Evolutionary conservation across 2,113 vertebrate genomes (phyloP).

Genomic region (Vireo altiloquus): DNA sequence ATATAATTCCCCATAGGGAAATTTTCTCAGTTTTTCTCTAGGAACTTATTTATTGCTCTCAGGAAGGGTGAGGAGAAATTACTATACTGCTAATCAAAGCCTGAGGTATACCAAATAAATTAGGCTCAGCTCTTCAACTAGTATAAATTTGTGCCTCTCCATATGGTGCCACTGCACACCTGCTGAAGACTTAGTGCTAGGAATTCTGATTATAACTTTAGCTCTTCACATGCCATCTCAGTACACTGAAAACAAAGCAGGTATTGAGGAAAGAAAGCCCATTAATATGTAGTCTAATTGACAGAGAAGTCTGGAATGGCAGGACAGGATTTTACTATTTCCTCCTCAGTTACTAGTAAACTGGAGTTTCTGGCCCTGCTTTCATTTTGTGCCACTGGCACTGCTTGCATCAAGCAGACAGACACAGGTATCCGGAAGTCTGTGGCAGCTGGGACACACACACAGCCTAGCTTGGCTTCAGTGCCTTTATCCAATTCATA

Average conservation of each 20-base stretch:
- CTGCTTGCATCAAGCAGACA: background rate
- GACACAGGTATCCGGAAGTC: background rate
- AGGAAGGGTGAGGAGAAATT: background rate
- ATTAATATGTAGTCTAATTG: background rate
- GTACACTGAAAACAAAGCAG: background rate
- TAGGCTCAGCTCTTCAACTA: background rate
- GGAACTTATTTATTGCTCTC: background rate
- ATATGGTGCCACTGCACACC: background rate
- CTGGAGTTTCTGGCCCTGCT: background rate
- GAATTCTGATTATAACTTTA: background rate
- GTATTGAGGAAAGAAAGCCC: background rate
- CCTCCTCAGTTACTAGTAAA: background rate
- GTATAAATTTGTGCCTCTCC: background rate
- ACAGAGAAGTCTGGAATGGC: background rate
- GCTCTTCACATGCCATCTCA: background rate
- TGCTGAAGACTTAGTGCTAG: background rate
- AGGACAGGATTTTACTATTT: background rate
- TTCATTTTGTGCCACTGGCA: background rate
- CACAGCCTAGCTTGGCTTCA: background rate
- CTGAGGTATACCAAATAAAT: background rate
- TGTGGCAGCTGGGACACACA: background rate
- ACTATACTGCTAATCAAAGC: background rate
- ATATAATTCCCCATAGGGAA: background rate
- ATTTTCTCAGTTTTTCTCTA: background rate
- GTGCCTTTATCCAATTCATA: background rate